Conservation (phyloP, 2,113 vertebrate genomes). For the Myotis davidii region DNA sequence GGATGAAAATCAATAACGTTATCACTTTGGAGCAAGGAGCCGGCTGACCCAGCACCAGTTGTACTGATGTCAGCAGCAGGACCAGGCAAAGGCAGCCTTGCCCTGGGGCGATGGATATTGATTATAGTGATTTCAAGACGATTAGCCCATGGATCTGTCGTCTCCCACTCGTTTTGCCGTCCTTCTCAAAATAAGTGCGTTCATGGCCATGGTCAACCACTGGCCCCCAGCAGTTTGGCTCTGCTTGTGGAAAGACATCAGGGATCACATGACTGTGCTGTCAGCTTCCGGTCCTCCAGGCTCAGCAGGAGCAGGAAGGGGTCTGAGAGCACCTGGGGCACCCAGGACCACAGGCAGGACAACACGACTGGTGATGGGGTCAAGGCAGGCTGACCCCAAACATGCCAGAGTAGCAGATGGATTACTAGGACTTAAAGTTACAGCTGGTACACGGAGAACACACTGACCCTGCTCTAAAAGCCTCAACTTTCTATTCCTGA, state of each 20-base stretch:
- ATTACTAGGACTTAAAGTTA: neutral
- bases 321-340: neutral
- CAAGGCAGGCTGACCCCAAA: neutral
- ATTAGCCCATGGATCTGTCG: conserved; percentile 60
- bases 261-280: neutral
- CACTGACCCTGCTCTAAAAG: neutral
- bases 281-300: neutral
- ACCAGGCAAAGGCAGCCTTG: conserved; percentile 66
- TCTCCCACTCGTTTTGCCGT: conserved; percentile 56
- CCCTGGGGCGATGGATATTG: conserved; percentile 59
- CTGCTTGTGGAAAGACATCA: conserved; percentile 51
- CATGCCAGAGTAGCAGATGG: neutral
- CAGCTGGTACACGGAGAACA: neutral
- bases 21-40: conserved; percentile 22
- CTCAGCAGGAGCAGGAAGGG: neutral
- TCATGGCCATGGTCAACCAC: neutral
- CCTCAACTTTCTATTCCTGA: too few relatives aligned
- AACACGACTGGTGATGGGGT: neutral
- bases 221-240: conserved; percentile 16
- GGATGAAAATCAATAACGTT: conserved; percentile 13
- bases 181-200: conserved; percentile 21
- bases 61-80: conserved; percentile 42
- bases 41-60: neutral
- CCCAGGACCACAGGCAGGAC: neutral
- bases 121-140: conserved; percentile 73